Evolutionary conservation across 2,113 vertebrate genomes (phyloP).

Genomic region (Aldabrachelys gigantea): DNA sequence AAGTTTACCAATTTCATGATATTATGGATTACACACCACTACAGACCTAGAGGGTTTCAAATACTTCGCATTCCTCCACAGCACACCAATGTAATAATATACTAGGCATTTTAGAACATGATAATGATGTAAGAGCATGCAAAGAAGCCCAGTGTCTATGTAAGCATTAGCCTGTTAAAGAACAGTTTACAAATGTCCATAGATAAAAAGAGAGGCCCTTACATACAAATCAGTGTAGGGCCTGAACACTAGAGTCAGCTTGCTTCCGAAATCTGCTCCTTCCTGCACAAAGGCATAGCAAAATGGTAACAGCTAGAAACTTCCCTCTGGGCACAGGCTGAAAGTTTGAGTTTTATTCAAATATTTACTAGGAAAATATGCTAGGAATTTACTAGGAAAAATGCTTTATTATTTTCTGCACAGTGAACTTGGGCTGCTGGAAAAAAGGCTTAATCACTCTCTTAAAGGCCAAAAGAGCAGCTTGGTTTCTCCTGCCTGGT

Average conservation of each 20-base stretch:
- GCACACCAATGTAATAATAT: accelerated
- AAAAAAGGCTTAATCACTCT: background rate
- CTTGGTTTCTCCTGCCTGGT: background rate
- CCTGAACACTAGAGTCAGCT: background rate
- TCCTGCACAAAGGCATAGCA: background rate
- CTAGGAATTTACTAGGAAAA: too few species aligned
- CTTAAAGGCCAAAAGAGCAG: background rate
- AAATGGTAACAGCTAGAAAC: background rate
- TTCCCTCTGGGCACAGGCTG: background rate
- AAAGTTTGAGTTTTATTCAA: conserved; percentile 27
- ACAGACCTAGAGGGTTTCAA: background rate
- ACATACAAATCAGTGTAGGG: background rate
- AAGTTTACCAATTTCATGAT: background rate
- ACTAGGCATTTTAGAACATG: background rate
- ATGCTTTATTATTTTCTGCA: background rate
- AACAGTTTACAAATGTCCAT: background rate
- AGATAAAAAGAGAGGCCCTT: background rate
- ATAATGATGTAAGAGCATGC: background rate
- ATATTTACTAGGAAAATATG: background rate
- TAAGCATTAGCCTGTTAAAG: background rate
- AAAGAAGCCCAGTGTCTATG: background rate
- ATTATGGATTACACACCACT: background rate
- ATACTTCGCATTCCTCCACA: background rate
- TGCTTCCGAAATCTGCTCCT: background rate
- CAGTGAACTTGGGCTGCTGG: background rate